Evolutionary conservation across 2,888 invertebrate genomes (phyloP).

Genomic region (Acanthococcus lagerstroemiae): DNA sequence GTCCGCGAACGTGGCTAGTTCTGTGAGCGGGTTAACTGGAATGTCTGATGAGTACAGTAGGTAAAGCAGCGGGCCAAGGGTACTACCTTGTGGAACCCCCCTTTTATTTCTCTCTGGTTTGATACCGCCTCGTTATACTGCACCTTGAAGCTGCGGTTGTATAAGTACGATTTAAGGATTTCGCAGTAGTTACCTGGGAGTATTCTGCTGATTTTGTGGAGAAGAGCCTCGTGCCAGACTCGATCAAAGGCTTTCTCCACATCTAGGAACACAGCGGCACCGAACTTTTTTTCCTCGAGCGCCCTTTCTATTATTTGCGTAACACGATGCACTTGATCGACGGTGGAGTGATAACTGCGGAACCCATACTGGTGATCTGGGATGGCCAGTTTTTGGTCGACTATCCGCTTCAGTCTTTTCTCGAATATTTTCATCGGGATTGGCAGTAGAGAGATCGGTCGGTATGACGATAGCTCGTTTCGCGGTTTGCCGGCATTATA

Average conservation of each 20-base stretch:
- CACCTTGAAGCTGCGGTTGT: neutral
- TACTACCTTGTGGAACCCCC: neutral
- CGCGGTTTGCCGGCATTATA: no score
- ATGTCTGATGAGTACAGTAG: neutral
- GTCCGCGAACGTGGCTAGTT: conserved; percentile 1
- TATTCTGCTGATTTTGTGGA: neutral
- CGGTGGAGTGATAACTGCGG: no score
- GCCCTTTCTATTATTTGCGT: no score
- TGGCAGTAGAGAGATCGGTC: no score
- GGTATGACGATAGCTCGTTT: no score
- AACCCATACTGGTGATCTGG: no score
- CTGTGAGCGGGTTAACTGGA: neutral
- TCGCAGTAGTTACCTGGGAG: neutral
- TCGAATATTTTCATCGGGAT: no score
- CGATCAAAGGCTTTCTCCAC: neutral
- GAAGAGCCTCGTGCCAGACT: neutral
- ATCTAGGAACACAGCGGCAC: no score
- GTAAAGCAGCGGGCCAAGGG: neutral
- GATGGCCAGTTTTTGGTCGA: no score
- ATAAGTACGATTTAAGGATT: neutral
- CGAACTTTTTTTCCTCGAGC: no score
- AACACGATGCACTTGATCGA: no score
- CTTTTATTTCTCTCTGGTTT: neutral
- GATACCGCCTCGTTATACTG: neutral
- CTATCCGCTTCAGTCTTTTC: no score